phyloP scores from a whole-genome alignment of 2,113 vertebrate genomes.

The Vidua chalybeata region DNA sequence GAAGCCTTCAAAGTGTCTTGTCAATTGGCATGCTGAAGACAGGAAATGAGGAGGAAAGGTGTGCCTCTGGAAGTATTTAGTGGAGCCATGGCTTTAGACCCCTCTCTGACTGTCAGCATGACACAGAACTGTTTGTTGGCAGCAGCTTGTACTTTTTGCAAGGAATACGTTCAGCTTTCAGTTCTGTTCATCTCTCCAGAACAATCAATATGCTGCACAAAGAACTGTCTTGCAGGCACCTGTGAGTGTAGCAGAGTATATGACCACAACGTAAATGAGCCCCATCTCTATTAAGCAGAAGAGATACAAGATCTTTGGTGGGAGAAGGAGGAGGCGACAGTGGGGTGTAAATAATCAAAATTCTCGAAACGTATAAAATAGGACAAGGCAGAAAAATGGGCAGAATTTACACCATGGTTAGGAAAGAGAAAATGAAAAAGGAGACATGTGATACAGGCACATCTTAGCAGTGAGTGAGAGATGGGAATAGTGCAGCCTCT shows the following conservation, averaged over 20 bases:
- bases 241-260: background rate
- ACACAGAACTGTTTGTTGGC: background rate
- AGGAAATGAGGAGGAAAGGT: background rate
- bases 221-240: background rate
- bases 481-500: background rate
- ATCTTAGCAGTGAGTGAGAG: fast-evolving
- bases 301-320: background rate
- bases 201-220: background rate
- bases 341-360: fast-evolving
- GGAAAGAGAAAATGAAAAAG: background rate
- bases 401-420: background rate
- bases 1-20: background rate
- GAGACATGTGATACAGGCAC: fast-evolving
- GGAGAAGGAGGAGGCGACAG: background rate
- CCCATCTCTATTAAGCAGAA: background rate
- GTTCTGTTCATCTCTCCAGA: background rate
- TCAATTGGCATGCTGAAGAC: background rate
- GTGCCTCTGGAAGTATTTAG: background rate
- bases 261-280: background rate
- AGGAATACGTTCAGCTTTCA: background rate
- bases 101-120: background rate
- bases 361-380: background rate
- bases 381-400: background rate
- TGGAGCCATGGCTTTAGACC: background rate
- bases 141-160: background rate